Base-by-base conservation (phyloP, 2,888 invertebrate genomes). In the Coenonympha arcania region DNA sequence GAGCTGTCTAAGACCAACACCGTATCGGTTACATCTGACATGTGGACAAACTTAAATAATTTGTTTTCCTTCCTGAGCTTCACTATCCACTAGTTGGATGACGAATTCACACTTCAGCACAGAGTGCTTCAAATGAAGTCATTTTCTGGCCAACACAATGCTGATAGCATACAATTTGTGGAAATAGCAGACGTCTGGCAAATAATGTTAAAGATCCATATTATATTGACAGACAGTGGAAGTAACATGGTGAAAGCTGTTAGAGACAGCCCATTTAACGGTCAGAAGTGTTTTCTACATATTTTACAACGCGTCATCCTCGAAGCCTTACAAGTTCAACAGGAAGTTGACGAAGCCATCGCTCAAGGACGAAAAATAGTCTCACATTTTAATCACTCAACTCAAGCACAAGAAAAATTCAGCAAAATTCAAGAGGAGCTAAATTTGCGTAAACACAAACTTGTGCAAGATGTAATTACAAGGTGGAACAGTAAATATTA, bases 331-430 rank as follows among this genome's bases (percentile, higher is more conserved):
- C 6, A 40, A 26, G 34, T 16, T 6, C 40, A 48, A 22, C 11
- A 39, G 18, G 20, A n/a, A 13, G 40, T 47, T 11, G 31, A 18
- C 31, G 47, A 33, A 34, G 28, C 42, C 22, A 16, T 42, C 34
- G 20, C 22, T n/a, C 2, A 2, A 20, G 22, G 39, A 19, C 30
- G 31, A n/a, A 16, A 33, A 20, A 44, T 44, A 22, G 22, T 44
- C 3, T 33, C 44, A 6, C 44, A 44, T 13, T 44, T 44, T 22
- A 44, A 44, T 24, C 34, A 33, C 33, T 44, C 34, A 3, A 34
- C 15, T 9, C 44, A 28, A 20, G 44, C 44, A 33, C 34, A 44
- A 44, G 44, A 44, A 44, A 44, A 44, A 34, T 44, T 44, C 20
- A 13, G 16, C 6, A 20, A 19, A 22, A 44, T 34, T 19, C 26